Percentiles rank a stretch among this genome's conserved stretches.
phyloP scores from a whole-genome alignment of 2,113 vertebrate species.

The Sterrhoptilus dennistouni region DNA sequence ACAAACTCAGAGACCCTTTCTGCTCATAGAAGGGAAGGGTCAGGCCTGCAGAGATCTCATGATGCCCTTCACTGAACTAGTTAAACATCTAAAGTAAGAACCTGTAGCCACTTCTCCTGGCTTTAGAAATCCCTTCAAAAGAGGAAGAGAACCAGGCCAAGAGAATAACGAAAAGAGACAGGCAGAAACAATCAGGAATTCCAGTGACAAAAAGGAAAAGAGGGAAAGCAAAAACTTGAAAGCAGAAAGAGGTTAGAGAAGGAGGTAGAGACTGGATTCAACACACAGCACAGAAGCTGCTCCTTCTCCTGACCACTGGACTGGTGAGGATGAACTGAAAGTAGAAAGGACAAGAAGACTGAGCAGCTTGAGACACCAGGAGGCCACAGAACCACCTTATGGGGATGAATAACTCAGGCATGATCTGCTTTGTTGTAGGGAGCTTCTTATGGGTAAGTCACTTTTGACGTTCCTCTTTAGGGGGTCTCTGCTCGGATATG shows the following conservation, averaged over 20 bases:
- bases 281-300: background rate
- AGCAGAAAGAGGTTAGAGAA: background rate
- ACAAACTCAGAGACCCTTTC: background rate
- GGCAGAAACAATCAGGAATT: background rate
- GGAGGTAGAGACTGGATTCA: background rate
- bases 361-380: background rate
- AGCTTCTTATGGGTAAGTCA: constrained; percentile 67
- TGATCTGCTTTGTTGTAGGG: constrained; percentile 5
- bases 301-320: background rate
- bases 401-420: background rate
- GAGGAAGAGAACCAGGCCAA: background rate
- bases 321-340: background rate
- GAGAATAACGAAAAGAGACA: background rate
- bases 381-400: background rate
- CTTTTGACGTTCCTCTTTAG: background rate
- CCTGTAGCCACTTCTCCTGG: constrained; percentile 17
- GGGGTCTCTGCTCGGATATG: background rate
- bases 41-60: constrained; percentile 12
- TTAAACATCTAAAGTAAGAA: constrained; percentile 5
- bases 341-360: background rate
- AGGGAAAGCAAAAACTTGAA: background rate
- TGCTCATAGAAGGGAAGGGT: background rate
- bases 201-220: background rate
- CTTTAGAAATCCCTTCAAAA: background rate
- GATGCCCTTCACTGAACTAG: constrained; percentile 11